phyloP scores from a whole-genome alignment of 2,113 vertebrate genomes.

The Neofelis nebulosa region DNA sequence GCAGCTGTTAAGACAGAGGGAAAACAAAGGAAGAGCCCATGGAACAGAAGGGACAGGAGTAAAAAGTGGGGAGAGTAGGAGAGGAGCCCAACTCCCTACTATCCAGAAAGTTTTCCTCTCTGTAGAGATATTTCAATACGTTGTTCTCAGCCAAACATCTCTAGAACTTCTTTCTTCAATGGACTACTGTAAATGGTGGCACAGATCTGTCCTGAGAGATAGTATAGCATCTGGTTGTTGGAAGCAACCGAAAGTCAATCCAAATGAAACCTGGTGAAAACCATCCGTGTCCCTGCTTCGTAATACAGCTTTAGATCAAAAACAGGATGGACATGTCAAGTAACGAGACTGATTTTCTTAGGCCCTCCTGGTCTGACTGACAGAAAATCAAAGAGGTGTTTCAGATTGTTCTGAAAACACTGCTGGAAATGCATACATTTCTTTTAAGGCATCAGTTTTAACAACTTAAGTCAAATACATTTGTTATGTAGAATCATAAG shows the following conservation, averaged over 20 bases:
- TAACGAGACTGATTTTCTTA: neutral
- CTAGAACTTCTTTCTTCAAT: neutral
- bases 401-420: neutral
- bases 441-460: neutral
- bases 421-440: neutral
- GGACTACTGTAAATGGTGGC: neutral
- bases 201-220: neutral
- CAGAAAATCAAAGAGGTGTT: neutral
- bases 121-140: fast-evolving
- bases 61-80: fast-evolving
- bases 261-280: neutral
- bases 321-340: neutral
- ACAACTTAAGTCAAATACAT: neutral
- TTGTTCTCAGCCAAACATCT: no score
- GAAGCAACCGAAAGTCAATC: neutral
- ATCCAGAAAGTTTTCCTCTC: neutral
- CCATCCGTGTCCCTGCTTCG: neutral
- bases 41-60: neutral
- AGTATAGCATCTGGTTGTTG: neutral
- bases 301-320: neutral
- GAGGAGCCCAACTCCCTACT: no score
- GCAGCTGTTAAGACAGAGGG: neutral
- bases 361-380: neutral
- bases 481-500: neutral
- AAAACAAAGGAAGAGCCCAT: neutral